These are phyloP conservation scores for Pogonomyrmex californicus DNA, from an alignment of 1,140 invertebrate genomes.

Conservation along the genomic window DNA sequence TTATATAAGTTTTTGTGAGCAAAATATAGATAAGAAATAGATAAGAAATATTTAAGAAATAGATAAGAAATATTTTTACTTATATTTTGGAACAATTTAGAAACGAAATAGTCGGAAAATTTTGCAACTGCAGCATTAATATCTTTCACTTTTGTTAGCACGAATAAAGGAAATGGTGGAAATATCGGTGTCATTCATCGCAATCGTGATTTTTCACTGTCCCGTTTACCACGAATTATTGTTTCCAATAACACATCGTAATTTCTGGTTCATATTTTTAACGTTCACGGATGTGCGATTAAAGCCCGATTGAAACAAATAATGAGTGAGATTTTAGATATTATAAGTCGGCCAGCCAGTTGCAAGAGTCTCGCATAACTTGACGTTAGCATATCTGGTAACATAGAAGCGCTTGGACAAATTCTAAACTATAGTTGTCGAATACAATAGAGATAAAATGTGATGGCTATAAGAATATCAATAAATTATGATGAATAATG, in stretches of 20 bases:
- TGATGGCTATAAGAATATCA: not conserved
- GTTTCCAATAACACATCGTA: conserved; percentile 78
- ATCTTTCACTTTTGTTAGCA: conserved; percentile 41
- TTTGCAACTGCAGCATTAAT: conserved; percentile 29
- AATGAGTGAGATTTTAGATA: conserved; percentile 73
- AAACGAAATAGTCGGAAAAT: conserved; percentile 31
- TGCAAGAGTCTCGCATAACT: conserved; percentile 56
- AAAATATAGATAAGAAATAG: conserved; percentile 24
- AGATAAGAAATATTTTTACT: not conserved
- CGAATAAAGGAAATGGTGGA: conserved; percentile 47
- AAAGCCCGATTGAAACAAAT: conserved; percentile 71
- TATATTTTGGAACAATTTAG: not conserved
- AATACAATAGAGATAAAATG: conserved; percentile 42
- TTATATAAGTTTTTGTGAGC: not conserved
- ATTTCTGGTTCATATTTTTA: conserved; percentile 78
- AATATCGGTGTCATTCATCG: conserved; percentile 31
- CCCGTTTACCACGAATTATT: conserved; percentile 75
- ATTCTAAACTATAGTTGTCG: conserved; percentile 71
- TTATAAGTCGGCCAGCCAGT: conserved; percentile 64
- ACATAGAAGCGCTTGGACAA: conserved; percentile 67
- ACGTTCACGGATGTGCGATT: conserved; percentile 73
- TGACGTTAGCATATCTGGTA: conserved; percentile 21
- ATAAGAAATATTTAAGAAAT: not conserved
- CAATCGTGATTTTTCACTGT: conserved; percentile 53
- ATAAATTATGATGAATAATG: not conserved